phyloP scores from a whole-genome alignment of 1,140 invertebrate species.

The Atta texana region DNA sequence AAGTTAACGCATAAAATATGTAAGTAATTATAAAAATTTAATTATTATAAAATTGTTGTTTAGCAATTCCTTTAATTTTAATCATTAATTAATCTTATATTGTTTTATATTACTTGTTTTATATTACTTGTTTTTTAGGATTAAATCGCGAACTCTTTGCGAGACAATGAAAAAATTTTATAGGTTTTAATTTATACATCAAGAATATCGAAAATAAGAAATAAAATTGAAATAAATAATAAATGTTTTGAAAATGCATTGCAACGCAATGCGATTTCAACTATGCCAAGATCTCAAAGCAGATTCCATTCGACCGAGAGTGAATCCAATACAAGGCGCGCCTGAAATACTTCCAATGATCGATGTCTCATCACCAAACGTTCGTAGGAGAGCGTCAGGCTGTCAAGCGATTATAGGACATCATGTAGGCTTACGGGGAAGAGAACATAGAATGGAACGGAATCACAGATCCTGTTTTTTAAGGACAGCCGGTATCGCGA shows the following conservation, averaged over 20 bases:
- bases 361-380: slow-evolving; percentile 68
- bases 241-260: background rate
- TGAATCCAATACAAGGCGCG: slow-evolving; percentile 54
- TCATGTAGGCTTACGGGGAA: slow-evolving; percentile 60
- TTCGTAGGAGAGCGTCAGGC: slow-evolving; percentile 61
- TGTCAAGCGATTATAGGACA: slow-evolving; percentile 74
- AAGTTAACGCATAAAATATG: background rate
- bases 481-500: slow-evolving; percentile 68
- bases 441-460: slow-evolving; percentile 20
- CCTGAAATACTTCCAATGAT: slow-evolving; percentile 76
- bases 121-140: background rate
- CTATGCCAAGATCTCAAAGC: background rate
- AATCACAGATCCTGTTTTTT: slow-evolving; percentile 69
- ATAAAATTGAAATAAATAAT: background rate
- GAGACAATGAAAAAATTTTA: background rate
- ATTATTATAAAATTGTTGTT: background rate
- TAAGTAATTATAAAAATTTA: background rate
- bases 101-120: background rate
- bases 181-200: background rate
- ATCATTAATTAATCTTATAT: background rate
- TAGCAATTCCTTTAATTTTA: background rate
- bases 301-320: slow-evolving; percentile 27
- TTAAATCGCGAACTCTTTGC: background rate
- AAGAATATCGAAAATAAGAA: background rate
- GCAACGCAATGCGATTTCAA: slow-evolving; percentile 16